Evolutionary conservation across 2,113 vertebrate genomes (phyloP).

Genomic region (Tachysurus fulvidraco): DNA sequence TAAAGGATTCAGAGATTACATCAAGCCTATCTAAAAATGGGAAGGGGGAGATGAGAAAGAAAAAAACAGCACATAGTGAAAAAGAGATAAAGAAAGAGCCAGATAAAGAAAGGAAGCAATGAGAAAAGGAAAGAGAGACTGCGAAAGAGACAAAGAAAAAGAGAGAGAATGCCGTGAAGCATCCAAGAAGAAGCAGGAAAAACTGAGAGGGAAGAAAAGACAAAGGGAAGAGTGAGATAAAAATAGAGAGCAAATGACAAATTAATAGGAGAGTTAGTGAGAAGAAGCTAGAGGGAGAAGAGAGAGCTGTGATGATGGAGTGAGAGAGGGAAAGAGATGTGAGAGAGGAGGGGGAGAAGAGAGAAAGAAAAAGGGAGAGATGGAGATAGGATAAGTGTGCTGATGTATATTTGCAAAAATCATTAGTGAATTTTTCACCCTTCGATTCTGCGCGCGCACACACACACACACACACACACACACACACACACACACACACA

Average conservation of each 20-base stretch:
- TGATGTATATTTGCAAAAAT: slow-evolving; percentile 17
- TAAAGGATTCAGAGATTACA: slow-evolving; percentile 48
- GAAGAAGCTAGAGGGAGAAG: not conserved
- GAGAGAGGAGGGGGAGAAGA: not conserved
- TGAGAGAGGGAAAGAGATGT: not conserved
- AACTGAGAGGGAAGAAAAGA: not conserved
- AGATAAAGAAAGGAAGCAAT: not conserved
- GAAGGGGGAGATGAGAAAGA: slow-evolving; percentile 1
- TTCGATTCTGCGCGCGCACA: not conserved
- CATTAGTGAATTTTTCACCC: slow-evolving; percentile 14
- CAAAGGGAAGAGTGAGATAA: not conserved
- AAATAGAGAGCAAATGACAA: slow-evolving; percentile 21
- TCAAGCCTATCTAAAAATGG: slow-evolving; percentile 26
- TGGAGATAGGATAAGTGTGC: not conserved
- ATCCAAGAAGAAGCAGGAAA: slow-evolving; percentile 3
- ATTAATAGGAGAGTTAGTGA: not conserved
- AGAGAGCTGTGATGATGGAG: not conserved
- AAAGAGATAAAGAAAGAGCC: not conserved
- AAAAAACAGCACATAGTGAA: slow-evolving; percentile 8
- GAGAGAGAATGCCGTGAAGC: not conserved
- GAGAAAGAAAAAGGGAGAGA: not conserved
- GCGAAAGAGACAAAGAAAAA: slow-evolving; percentile 18
- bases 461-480: slow-evolving; percentile 5
- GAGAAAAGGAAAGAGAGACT: not conserved
- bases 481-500: slow-evolving; percentile 2